Evolutionary conservation across 2,888 invertebrate species (phyloP).

Genomic region (Dexiosoma caninum): DNA sequence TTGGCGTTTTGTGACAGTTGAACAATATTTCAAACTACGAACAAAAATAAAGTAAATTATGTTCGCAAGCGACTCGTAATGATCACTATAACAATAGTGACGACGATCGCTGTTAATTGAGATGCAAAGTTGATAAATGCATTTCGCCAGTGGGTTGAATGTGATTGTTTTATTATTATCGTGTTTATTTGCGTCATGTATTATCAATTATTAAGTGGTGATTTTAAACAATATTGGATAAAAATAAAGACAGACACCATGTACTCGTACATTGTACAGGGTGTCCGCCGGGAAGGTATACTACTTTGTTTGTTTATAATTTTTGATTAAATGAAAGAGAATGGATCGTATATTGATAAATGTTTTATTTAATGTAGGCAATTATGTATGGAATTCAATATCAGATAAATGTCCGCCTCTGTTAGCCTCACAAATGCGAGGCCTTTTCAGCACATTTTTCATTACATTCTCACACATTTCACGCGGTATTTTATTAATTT

Average conservation of each 20-base stretch:
- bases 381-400: no score
- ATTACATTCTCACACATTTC: no score
- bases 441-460: no score
- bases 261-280: no score
- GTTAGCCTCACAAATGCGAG: no score
- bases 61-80: not conserved
- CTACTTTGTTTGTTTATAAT: no score
- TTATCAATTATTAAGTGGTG: conserved; percentile 28
- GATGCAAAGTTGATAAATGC: conserved; percentile 42
- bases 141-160: conserved; percentile 43
- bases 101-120: conserved; percentile 46
- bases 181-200: conserved; percentile 29
- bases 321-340: no score
- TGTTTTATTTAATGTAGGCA: no score
- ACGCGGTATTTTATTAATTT: no score
- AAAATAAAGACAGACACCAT: not conserved
- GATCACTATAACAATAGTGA: not conserved
- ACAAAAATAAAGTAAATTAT: not conserved
- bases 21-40: conserved; percentile 22
- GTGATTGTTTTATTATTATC: conserved; percentile 30
- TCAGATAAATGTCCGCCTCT: no score
- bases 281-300: no score
- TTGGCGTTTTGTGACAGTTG: conserved; percentile 50
- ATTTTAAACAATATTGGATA: conserved; percentile 14
- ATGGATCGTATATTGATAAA: no score